Evolutionary conservation across 2,888 invertebrate species (phyloP).

Genomic region (Lacanobia oleracea): DNA sequence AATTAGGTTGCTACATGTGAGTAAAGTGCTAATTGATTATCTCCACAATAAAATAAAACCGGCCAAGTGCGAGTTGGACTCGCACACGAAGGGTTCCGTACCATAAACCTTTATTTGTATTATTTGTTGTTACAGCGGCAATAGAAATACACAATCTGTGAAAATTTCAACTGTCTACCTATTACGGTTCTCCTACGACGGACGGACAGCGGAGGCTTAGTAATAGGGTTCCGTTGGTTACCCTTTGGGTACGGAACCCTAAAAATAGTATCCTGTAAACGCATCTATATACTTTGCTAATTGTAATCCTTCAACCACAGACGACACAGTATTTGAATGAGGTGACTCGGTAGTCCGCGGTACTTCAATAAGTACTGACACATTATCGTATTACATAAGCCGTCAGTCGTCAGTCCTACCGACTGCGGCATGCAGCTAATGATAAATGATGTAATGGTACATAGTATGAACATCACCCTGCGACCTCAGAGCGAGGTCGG

Average conservation of each 20-base stretch:
- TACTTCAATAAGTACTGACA: slow-evolving; percentile 6
- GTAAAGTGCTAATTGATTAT: no score
- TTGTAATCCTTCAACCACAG: background rate
- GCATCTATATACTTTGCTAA: background rate
- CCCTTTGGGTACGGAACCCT: no score
- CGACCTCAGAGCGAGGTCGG: slow-evolving; percentile 24
- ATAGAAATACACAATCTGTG: no score
- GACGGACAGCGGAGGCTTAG: no score
- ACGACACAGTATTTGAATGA: background rate
- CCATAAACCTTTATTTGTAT: no score
- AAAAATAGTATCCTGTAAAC: background rate
- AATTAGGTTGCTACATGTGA: no score
- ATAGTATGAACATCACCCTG: slow-evolving; percentile 5
- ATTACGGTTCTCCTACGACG: no score
- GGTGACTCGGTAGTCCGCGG: background rate
- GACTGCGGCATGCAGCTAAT: slow-evolving; percentile 27
- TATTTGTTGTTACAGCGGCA: no score
- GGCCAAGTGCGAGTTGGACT: no score
- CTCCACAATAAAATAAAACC: no score
- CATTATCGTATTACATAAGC: slow-evolving; percentile 23
- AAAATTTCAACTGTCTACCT: no score
- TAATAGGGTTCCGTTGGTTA: background rate
- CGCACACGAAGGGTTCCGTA: no score
- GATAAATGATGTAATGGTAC: slow-evolving; percentile 30
- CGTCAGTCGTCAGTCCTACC: slow-evolving; percentile 18